Conservation (phyloP, 1,140 invertebrate species). For the Drosophila santomea region DNA sequence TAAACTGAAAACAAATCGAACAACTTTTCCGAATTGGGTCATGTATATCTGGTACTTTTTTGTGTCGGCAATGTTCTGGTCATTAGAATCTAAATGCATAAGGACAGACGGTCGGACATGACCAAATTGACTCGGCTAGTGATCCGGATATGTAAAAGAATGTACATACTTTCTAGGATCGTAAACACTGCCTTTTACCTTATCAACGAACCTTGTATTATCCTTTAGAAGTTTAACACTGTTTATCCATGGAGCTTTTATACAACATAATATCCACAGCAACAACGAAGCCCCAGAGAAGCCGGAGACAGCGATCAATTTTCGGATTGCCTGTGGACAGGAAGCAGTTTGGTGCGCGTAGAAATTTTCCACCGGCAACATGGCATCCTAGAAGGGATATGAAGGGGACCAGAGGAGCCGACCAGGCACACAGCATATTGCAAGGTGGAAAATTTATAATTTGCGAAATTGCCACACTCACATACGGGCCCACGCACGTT, state of each 20-base stretch:
- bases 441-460: constrained; percentile 82
- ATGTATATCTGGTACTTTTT: no score
- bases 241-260: constrained; percentile 7
- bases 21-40: no score
- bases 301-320: constrained; percentile 79
- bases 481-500: constrained; percentile 53
- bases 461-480: constrained; percentile 72
- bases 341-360: constrained; percentile 68
- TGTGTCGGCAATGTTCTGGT: no score
- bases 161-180: no score
- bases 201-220: no score
- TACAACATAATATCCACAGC: constrained; percentile 66
- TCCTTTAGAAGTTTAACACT: no score
- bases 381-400: constrained; percentile 7
- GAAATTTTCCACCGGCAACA: constrained; percentile 53
- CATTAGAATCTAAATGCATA: no score
- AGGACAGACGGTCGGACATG: no score
- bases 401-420: neutral
- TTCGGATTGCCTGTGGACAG: constrained; percentile 62
- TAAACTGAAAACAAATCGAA: no score
- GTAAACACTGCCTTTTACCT: no score
- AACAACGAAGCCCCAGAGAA: constrained; percentile 31
- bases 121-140: no score
- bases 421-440: constrained; percentile 61
- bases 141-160: no score